Percentiles rank a stretch among this genome's conserved stretches.
These are phyloP conservation scores for Dreissena rostriformis DNA, from an alignment of 1,140 invertebrate genomes.

Conservation along the genomic window DNA sequence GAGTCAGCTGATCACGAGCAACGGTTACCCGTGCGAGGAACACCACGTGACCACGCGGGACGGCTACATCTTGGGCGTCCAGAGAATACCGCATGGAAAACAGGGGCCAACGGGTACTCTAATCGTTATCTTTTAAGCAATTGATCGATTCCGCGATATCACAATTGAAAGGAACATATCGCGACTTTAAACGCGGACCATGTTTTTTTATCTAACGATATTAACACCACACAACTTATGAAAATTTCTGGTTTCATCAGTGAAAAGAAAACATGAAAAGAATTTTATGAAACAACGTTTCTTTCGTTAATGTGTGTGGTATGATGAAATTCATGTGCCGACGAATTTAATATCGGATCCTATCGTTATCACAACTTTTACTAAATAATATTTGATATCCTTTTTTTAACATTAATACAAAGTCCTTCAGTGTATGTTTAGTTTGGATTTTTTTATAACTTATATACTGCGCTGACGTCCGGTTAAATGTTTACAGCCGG, in stretches of 20 bases:
- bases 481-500: neutral
- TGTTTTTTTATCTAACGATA: neutral
- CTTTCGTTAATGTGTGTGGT: too few species aligned
- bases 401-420: too few species aligned
- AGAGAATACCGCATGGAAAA: slow-evolving; percentile 68
- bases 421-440: neutral
- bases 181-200: neutral
- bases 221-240: neutral
- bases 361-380: too few species aligned
- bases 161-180: neutral
- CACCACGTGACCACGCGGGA: slow-evolving; percentile 70
- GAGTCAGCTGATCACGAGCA: slow-evolving; percentile 67
- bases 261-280: too few species aligned
- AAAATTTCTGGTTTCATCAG: too few species aligned
- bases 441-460: neutral
- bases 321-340: too few species aligned
- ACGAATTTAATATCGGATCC: too few species aligned
- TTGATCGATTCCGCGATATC: neutral
- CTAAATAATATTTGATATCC: too few species aligned
- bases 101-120: neutral
- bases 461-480: neutral
- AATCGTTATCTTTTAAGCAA: neutral
- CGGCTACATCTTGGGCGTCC: slow-evolving; percentile 72
- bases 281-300: too few species aligned
- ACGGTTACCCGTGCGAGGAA: slow-evolving; percentile 70